These are phyloP conservation scores for Daubentonia madagascariensis DNA, from an alignment of 2,113 vertebrate genomes.

Conservation along the genomic window DNA sequence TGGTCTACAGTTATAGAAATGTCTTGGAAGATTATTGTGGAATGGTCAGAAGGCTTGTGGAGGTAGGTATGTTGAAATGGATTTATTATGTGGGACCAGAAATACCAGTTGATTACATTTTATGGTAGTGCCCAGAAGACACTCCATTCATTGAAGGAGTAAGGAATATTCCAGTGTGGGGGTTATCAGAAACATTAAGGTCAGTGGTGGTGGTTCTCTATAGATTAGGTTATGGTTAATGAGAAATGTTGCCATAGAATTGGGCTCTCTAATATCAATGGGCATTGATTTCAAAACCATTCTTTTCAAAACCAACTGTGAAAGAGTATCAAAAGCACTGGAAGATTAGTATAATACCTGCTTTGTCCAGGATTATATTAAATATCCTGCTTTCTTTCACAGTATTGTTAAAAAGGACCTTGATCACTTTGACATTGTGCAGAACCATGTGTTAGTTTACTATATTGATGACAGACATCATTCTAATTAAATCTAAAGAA, in stretches of 20 bases:
- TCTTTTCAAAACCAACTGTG: too few relatives aligned
- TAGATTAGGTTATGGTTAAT: neutral
- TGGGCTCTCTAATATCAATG: too few relatives aligned
- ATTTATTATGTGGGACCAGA: neutral
- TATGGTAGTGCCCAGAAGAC: neutral
- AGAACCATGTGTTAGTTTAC: neutral
- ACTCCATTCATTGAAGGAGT: neutral
- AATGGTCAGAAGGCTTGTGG: neutral
- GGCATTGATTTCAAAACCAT: too few relatives aligned
- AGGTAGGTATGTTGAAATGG: too few relatives aligned
- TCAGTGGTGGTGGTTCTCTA: neutral
- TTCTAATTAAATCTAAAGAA: neutral
- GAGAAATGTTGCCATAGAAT: neutral
- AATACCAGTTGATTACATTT: neutral
- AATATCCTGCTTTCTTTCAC: neutral
- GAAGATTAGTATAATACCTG: neutral
- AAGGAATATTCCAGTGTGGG: neutral
- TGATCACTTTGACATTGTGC: neutral
- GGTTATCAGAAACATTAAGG: neutral
- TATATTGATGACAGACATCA: neutral
- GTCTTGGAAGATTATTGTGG: neutral
- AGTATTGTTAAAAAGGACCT: neutral
- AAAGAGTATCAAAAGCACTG: neutral
- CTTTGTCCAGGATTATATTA: neutral
- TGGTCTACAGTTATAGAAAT: neutral